Conservation (phyloP, 2,113 vertebrate species). For the Lichenostomus cassidix region DNA sequence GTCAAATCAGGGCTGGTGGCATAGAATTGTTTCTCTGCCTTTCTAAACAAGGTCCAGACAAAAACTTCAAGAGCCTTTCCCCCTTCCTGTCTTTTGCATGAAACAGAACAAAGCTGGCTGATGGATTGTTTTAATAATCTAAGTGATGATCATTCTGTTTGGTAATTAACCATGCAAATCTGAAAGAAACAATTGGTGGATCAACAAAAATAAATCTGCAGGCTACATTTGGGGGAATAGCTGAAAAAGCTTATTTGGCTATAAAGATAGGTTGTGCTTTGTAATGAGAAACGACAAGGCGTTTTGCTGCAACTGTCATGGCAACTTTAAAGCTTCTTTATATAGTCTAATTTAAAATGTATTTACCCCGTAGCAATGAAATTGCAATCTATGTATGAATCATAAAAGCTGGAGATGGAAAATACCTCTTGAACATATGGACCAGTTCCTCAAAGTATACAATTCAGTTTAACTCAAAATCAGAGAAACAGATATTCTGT, state of each 20-base stretch:
- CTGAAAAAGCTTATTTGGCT: conserved; percentile 30
- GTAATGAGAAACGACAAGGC: conserved; percentile 18
- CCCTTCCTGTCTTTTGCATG: background rate
- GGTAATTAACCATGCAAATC: conserved; percentile 23
- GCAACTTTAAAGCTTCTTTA: conserved; percentile 16
- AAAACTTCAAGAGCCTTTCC: background rate
- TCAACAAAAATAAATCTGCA: conserved; percentile 37
- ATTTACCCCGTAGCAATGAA: conserved; percentile 16
- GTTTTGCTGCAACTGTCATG: conserved; percentile 33
- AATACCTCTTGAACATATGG: conserved; percentile 9
- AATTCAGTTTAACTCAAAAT: background rate
- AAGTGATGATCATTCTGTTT: conserved; percentile 2
- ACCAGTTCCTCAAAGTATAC: background rate
- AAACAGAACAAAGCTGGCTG: background rate
- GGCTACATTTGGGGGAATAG: background rate
- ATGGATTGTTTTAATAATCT: conserved; percentile 27
- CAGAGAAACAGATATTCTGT: background rate
- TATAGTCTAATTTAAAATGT: conserved; percentile 43
- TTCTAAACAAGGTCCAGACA: background rate
- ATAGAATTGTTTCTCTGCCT: background rate
- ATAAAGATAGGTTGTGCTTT: conserved; percentile 47
- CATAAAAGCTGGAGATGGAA: conserved; percentile 21
- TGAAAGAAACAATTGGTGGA: conserved; percentile 12
- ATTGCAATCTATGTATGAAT: conserved; percentile 7
- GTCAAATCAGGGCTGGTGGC: background rate